Conservation (phyloP, 92 coral and sea anemone species). For the Paramuricea clavata region DNA sequence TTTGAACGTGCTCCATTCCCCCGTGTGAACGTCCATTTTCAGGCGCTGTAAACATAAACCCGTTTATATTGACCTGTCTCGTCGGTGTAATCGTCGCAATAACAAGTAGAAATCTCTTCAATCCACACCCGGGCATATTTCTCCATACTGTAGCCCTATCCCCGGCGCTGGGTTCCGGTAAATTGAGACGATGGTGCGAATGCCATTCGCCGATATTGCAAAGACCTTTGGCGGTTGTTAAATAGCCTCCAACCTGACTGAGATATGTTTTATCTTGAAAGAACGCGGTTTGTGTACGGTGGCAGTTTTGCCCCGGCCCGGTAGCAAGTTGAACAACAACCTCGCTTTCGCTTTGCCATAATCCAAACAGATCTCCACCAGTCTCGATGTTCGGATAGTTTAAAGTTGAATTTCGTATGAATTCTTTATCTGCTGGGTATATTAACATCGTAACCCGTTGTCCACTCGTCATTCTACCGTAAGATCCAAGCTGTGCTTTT, state of each 20-base stretch:
- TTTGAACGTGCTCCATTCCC: not conserved
- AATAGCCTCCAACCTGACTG: constrained; percentile 13
- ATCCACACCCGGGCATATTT: constrained; percentile 23
- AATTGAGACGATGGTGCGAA: constrained; percentile 48
- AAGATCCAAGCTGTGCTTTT: not conserved
- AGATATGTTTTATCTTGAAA: constrained; percentile 45
- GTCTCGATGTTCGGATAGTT: constrained; percentile 33
- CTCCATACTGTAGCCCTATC: constrained; percentile 47
- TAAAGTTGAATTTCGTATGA: constrained; percentile 2
- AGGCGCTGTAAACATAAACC: constrained; percentile 32
- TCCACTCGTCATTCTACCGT: not conserved
- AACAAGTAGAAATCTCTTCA: constrained; percentile 42
- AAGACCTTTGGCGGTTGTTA: constrained; percentile 28
- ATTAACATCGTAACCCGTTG: not conserved
- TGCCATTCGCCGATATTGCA: constrained; percentile 64
- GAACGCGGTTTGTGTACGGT: constrained; percentile 41
- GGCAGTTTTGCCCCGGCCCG: constrained; percentile 46
- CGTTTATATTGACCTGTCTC: not conserved
- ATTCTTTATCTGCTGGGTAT: not conserved
- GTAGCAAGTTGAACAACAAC: constrained; percentile 45
- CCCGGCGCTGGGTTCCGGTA: constrained; percentile 41
- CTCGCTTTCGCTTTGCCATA: constrained; percentile 51
- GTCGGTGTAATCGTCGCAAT: constrained; percentile 32
- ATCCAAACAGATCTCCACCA: constrained; percentile 55
- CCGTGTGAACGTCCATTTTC: not conserved